Percentiles rank a stretch among this genome's conserved stretches.
These are phyloP conservation scores for Dasyurus viverrinus DNA, from an alignment of 2,113 vertebrate genomes.

Conservation along the genomic window DNA sequence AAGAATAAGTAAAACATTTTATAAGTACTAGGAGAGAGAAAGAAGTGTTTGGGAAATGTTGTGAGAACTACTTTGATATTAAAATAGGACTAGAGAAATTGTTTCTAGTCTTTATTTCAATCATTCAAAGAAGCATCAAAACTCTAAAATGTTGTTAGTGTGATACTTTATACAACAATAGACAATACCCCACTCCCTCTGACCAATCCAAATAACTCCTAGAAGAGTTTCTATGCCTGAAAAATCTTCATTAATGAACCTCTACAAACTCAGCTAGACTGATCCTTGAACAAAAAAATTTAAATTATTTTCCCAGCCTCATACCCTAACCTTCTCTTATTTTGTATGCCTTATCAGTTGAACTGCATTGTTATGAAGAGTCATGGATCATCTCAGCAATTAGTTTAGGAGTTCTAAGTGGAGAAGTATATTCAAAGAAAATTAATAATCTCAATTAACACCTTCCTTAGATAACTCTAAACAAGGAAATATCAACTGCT, in stretches of 20 bases:
- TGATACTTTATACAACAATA: not conserved
- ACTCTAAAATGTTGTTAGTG: not conserved
- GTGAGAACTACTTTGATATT: not conserved
- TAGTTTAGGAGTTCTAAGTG: not conserved
- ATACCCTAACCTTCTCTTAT: not conserved
- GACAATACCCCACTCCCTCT: not conserved
- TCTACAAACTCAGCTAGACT: not conserved
- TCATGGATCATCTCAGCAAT: not conserved
- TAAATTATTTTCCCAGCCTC: not conserved
- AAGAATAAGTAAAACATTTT: not conserved
- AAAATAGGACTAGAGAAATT: not conserved
- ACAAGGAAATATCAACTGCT: not conserved
- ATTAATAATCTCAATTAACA: not conserved
- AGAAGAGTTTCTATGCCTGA: no score
- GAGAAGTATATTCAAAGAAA: constrained; percentile 1
- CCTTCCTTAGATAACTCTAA: not conserved
- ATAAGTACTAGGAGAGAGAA: not conserved
- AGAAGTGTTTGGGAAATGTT: not conserved
- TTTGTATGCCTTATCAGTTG: not conserved
- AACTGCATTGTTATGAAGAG: not conserved
- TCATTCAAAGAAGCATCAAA: not conserved
- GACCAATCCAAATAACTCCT: not conserved
- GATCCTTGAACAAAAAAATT: not conserved
- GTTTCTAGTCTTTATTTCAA: not conserved
- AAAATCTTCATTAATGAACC: not conserved